These are phyloP conservation scores for Galerucella pusilla DNA, from an alignment of 2,888 invertebrate species.

Conservation along the genomic window DNA sequence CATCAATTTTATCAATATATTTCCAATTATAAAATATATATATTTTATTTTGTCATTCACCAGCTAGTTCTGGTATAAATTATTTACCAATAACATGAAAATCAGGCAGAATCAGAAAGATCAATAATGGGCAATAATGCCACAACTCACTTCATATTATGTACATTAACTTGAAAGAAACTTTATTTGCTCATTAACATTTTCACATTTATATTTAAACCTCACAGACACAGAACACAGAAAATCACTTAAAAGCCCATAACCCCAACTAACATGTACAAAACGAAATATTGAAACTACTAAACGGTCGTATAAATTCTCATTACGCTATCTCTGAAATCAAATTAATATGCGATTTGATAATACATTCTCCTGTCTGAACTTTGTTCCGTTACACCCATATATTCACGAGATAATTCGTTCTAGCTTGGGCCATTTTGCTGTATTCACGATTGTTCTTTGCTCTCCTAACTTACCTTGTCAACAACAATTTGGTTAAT, in stretches of 20 bases:
- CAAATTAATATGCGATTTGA: constrained; percentile 44
- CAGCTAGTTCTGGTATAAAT: no score
- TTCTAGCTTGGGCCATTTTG: constrained; percentile 18
- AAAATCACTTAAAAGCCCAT: constrained; percentile 1
- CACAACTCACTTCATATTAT: background rate
- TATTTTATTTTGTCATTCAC: no score
- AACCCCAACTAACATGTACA: background rate
- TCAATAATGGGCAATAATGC: no score
- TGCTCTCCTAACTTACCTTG: background rate
- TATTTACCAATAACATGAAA: no score
- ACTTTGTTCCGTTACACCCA: constrained; percentile 37
- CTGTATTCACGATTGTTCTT: constrained; percentile 1
- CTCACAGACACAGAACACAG: background rate
- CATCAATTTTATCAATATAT: no score
- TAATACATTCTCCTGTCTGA: constrained; percentile 42
- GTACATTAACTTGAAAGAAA: background rate
- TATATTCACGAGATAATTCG: constrained; percentile 29
- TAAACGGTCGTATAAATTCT: constrained; percentile 23
- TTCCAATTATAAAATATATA: no score
- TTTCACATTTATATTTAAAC: background rate
- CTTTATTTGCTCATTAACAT: background rate
- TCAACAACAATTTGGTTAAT: background rate
- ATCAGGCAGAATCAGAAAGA: no score
- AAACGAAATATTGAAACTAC: constrained; percentile 9
- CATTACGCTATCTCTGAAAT: constrained; percentile 29